Conservation (phyloP, 2,797 vertebrate species). For the Menidia menidia region DNA sequence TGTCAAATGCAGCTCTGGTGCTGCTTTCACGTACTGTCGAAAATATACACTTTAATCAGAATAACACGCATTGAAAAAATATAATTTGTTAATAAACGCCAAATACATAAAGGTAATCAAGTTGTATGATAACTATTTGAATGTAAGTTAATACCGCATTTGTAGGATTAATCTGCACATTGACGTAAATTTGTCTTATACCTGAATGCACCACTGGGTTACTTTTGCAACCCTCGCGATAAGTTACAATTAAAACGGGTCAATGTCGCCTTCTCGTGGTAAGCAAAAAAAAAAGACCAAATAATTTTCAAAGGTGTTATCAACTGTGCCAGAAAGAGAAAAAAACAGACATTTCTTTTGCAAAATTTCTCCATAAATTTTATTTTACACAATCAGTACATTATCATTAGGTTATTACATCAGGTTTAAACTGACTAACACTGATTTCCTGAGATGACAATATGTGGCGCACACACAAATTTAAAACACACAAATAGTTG, state of each 20-base stretch:
- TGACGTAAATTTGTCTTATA: rapidly evolving
- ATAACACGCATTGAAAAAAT: background rate
- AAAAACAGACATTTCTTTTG: conserved; percentile 13
- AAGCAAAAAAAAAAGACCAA: background rate
- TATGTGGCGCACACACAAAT: conserved; percentile 41
- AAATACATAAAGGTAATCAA: rapidly evolving
- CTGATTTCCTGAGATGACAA: conserved; percentile 78
- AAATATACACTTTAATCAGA: rapidly evolving
- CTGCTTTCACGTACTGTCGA: conserved; percentile 40
- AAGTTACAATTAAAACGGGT: background rate
- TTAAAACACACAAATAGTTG: conserved; percentile 43
- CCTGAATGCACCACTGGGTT: conserved; percentile 24
- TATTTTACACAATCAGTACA: conserved; percentile 63
- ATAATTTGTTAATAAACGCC: too few relatives aligned
- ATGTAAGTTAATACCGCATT: rapidly evolving
- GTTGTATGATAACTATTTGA: rapidly evolving
- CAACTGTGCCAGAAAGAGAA: background rate
- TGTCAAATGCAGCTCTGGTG: conserved; percentile 53
- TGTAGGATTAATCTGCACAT: rapidly evolving
- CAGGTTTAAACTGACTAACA: conserved; percentile 49
- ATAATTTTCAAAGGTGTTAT: background rate
- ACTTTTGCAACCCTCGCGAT: conserved; percentile 28
- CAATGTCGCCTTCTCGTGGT: conserved; percentile 27
- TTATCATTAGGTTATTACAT: conserved; percentile 40
- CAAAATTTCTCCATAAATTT: conserved; percentile 52